phyloP scores from a whole-genome alignment of 2,113 vertebrate species.

The Typhlomys cinereus region DNA sequence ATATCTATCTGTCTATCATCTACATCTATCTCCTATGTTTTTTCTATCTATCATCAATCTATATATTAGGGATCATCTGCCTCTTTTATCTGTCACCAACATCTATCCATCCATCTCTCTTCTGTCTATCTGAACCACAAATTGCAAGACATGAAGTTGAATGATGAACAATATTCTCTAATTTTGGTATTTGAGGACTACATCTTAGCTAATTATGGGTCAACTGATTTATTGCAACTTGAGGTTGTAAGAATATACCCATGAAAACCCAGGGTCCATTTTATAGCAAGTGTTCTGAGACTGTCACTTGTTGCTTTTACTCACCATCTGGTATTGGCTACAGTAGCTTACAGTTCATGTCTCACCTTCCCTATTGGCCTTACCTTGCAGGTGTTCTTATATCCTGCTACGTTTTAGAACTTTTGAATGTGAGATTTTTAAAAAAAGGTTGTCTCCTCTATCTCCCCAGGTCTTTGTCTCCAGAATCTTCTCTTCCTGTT shows the following conservation, averaged over 20 bases:
- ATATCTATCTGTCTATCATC: too few relatives aligned
- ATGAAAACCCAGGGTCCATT: rapidly evolving
- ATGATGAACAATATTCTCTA: background rate
- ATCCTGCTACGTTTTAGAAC: background rate
- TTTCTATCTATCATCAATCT: background rate
- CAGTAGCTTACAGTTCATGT: background rate
- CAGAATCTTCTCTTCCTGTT: background rate
- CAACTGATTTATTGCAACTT: background rate
- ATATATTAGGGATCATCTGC: background rate
- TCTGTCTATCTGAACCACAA: background rate
- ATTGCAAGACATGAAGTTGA: background rate
- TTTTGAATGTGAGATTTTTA: conserved; percentile 25
- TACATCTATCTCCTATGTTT: background rate
- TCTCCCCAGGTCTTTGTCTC: background rate
- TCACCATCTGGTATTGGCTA: background rate
- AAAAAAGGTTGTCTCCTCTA: background rate
- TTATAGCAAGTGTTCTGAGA: background rate
- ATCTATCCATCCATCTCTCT: too few relatives aligned
- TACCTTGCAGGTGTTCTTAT: background rate
- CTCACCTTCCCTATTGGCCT: background rate
- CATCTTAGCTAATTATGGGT: too few relatives aligned
- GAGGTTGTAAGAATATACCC: background rate
- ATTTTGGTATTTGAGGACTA: conserved; percentile 6
- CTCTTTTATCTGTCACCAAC: background rate
- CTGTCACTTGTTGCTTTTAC: background rate